Conservation (phyloP, 2,113 vertebrate genomes). For the Syngnathus floridae region DNA sequence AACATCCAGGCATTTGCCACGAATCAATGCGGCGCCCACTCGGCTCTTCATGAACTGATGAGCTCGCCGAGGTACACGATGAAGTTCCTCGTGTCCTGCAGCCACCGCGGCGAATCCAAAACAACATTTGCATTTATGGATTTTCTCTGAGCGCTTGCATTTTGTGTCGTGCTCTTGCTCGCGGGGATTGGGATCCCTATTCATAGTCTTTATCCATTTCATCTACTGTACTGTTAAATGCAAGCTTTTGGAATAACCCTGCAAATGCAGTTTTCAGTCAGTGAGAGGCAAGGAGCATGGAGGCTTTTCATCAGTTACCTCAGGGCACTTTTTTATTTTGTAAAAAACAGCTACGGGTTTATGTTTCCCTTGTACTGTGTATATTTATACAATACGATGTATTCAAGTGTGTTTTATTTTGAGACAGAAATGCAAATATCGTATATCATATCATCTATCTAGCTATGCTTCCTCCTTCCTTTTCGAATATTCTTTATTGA, state of each 20-base stretch:
- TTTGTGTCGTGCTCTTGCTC: slow-evolving; percentile 46
- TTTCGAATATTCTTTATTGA: too few species aligned
- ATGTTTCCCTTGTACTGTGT: not conserved
- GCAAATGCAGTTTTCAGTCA: slow-evolving; percentile 20
- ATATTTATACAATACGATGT: not conserved
- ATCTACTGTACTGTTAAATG: slow-evolving; percentile 37
- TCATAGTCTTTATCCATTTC: slow-evolving; percentile 53
- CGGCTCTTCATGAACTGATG: slow-evolving; percentile 30
- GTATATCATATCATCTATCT: too few species aligned
- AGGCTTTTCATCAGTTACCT: not conserved
- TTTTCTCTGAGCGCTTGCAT: slow-evolving; percentile 37
- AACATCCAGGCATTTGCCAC: slow-evolving; percentile 31
- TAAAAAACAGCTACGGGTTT: not conserved
- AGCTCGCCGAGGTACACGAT: slow-evolving; percentile 37
- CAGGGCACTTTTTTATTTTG: not conserved
- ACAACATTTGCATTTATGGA: slow-evolving; percentile 64
- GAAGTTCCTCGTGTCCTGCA: slow-evolving; percentile 53
- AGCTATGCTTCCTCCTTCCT: too few species aligned
- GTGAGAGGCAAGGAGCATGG: not conserved
- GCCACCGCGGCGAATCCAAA: slow-evolving; percentile 35
- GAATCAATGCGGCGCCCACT: slow-evolving; percentile 53
- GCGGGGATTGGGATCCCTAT: slow-evolving; percentile 46
- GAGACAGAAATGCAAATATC: too few species aligned
- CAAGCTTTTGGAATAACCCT: slow-evolving; percentile 32
- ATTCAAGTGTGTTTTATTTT: too few species aligned